Evolutionary conservation across 1,140 invertebrate genomes (phyloP), one percentile per base, ranked within the genome.

Genomic region (Euglossa dilemma): DNA sequence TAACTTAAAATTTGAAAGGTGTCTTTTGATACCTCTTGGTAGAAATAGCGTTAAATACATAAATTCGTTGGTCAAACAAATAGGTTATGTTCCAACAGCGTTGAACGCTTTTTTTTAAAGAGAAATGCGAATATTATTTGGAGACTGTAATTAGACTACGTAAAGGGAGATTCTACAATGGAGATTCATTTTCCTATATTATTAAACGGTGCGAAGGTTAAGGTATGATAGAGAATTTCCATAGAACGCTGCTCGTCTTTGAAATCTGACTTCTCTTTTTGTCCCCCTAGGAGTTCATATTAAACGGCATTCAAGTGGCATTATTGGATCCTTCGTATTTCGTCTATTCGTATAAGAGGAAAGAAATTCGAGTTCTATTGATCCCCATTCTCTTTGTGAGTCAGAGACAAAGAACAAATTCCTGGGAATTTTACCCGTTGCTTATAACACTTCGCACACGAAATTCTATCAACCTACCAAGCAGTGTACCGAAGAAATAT

Each of bases 201-300:
- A 70, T 28, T 47, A 78, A 57, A 56, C 36, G 0, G 9, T 11
- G 16, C 5, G n/a, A 36, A 52, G 12, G 36, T 59, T 63, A 28
- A 63, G 74, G 28, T 66, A 66, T 66, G 12, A 23, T 74, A 47
- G 72, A 47, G 6, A n/a, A n/a, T n/a, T 11, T 0, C 6, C 14
- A 43, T 36, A 23, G 9, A 57, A 20, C 18, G 18, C 25, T 54
- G 18, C 25, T 54, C 57, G 61, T 76, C 91, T 93, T 93, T 93
- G 92, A 92, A 91, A 92, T 87, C 79, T 84, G 86, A 92, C 72
- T 72, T 85, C 52, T 47, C 71, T 25, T 54, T 74, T 67, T 23
- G 61, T 67, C 14, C 85, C 83, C 80, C 84, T 56, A 28, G 82
- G 90, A 91, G 92, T 91, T 92, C 90, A 88, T 92, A 93, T 93